phyloP scores from a whole-genome alignment of 2,113 vertebrate genomes.

The Girardinichthys multiradiatus region DNA sequence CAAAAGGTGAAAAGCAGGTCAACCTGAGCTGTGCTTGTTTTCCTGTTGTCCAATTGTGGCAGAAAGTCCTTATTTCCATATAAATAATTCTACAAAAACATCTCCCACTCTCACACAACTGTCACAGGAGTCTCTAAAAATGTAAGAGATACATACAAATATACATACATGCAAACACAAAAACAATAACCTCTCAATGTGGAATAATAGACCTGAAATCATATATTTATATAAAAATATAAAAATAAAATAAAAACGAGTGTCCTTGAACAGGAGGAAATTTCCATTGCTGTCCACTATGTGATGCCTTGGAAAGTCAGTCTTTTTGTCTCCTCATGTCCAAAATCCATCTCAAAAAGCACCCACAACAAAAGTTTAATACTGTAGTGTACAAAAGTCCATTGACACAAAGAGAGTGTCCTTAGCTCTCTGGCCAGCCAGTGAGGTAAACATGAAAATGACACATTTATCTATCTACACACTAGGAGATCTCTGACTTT shows the following conservation, averaged over 20 bases:
- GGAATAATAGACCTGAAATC: slow-evolving; percentile 72
- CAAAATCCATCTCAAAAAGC: slow-evolving; percentile 65
- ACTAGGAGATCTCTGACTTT: slow-evolving; percentile 75
- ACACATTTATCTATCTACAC: slow-evolving; percentile 70
- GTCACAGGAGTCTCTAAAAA: slow-evolving; percentile 72
- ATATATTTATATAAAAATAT: slow-evolving; percentile 77
- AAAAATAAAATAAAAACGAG: slow-evolving; percentile 70
- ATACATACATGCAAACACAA: slow-evolving; percentile 77
- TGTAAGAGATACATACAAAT: slow-evolving; percentile 79
- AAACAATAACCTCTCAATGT: slow-evolving; percentile 68
- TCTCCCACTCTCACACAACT: slow-evolving; percentile 66
- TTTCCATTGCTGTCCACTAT: slow-evolving; percentile 46
- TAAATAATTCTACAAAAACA: slow-evolving; percentile 80
- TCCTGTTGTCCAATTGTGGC: slow-evolving; percentile 57
- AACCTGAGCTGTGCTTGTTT: slow-evolving; percentile 48
- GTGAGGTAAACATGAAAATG: slow-evolving; percentile 74
- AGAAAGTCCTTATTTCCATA: slow-evolving; percentile 67
- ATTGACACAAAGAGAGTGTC: slow-evolving; percentile 70
- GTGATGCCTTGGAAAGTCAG: slow-evolving; percentile 52
- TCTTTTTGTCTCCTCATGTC: slow-evolving; percentile 47
- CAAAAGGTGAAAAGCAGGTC: slow-evolving; percentile 12
- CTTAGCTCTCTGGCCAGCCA: slow-evolving; percentile 84
- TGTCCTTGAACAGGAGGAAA: slow-evolving; percentile 45
- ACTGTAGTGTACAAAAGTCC: slow-evolving; percentile 68
- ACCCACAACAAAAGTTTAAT: slow-evolving; percentile 63